Evolutionary conservation across 2,797 vertebrate species (phyloP).

Genomic region (Poeciliopsis turneri): DNA sequence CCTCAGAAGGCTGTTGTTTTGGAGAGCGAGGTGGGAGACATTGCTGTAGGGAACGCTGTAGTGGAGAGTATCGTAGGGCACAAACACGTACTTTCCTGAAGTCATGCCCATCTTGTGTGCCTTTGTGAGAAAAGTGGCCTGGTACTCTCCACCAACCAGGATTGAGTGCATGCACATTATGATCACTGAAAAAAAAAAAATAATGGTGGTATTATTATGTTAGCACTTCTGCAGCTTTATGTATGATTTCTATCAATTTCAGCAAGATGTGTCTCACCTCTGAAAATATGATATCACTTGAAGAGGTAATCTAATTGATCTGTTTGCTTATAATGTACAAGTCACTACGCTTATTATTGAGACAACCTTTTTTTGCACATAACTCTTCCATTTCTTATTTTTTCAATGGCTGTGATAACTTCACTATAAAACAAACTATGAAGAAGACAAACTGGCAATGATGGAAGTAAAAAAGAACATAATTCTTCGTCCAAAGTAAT

Average conservation of each 20-base stretch:
- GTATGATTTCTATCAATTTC: not conserved
- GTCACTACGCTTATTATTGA: not conserved
- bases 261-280: not conserved
- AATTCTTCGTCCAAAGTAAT: not conserved
- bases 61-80: slow-evolving; percentile 89
- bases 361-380: not conserved
- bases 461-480: not conserved
- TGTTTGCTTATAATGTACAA: not conserved
- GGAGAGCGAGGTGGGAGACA: slow-evolving; percentile 79
- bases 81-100: slow-evolving; percentile 87
- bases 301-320: not conserved
- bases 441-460: not conserved
- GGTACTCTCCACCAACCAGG: slow-evolving; percentile 87
- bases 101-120: slow-evolving; percentile 90
- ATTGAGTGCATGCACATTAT: slow-evolving; percentile 95
- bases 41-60: slow-evolving; percentile 92
- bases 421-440: not conserved
- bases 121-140: slow-evolving; percentile 85
- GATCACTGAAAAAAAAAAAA: slow-evolving; percentile 82
- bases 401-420: not conserved
- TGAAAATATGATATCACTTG: not conserved
- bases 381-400: not conserved
- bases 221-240: not conserved
- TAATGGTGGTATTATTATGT: not conserved
- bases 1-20: slow-evolving; percentile 81